Percentiles rank a stretch among this genome's conserved stretches.
Conservation (phyloP, 2,888 invertebrate genomes). For the Conus canariensis region DNA sequence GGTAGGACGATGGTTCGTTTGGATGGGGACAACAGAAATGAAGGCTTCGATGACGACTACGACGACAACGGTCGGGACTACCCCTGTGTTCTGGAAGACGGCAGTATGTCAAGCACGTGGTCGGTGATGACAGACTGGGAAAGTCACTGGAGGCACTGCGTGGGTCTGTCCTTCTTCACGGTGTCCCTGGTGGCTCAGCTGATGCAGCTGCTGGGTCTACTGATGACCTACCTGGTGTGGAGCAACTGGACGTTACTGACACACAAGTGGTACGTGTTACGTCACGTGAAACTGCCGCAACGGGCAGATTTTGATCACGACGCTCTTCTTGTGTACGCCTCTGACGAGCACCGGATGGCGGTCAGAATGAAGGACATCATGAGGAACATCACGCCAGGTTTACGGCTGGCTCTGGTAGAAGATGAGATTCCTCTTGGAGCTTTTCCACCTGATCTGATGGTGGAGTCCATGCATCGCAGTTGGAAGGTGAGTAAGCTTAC, state of each 20-base stretch:
- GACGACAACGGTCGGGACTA: slow-evolving; percentile 41
- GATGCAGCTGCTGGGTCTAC: slow-evolving; percentile 18
- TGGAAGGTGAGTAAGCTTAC: slow-evolving; percentile 13
- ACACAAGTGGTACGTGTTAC: slow-evolving; percentile 18
- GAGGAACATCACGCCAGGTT: not conserved
- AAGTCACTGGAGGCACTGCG: slow-evolving; percentile 24
- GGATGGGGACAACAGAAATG: slow-evolving; percentile 31
- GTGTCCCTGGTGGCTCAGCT: not conserved
- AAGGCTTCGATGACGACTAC: slow-evolving; percentile 18
- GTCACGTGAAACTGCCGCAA: slow-evolving; percentile 1
- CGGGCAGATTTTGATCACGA: slow-evolving; percentile 19
- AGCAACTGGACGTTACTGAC: slow-evolving; percentile 19
- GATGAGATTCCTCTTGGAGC: not conserved
- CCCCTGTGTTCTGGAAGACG: slow-evolving; percentile 27
- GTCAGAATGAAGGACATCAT: not conserved
- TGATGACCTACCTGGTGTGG: slow-evolving; percentile 27
- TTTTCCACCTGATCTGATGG: not conserved
- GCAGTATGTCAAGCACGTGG: slow-evolving; percentile 23
- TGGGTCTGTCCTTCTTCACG: slow-evolving; percentile 12
- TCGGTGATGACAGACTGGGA: slow-evolving; percentile 21
- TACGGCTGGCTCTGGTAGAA: not conserved
- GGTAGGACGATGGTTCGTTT: not conserved
- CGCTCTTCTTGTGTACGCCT: not conserved
- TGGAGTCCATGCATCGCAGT: not conserved
- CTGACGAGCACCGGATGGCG: slow-evolving; percentile 1